Percentiles rank a stretch among this genome's conserved stretches.
Conservation (phyloP, 2,888 invertebrate genomes). For the Therioaphis trifolii region DNA sequence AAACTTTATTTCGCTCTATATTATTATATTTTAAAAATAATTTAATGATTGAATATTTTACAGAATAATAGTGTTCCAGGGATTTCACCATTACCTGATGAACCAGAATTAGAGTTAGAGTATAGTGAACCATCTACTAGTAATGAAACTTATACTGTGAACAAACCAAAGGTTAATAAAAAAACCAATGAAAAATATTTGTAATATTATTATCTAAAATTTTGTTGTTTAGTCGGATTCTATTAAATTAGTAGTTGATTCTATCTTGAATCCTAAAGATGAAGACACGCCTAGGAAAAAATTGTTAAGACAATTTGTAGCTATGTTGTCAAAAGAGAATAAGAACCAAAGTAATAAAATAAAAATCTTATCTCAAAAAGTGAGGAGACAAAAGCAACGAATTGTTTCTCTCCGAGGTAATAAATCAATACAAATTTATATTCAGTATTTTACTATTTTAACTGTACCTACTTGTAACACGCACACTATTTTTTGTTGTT, state of each 20-base stretch:
- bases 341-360: neutral
- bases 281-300: constrained; percentile 14
- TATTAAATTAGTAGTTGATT: constrained; percentile 14
- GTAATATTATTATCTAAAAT: neutral
- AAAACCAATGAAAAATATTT: neutral
- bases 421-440: neutral
- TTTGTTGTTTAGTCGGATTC: too few species aligned
- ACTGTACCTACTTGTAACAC: neutral
- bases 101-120: neutral
- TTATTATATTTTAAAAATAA: too few species aligned
- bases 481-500: too few species aligned
- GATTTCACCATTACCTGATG: constrained; percentile 3
- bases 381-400: neutral
- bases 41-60: too few species aligned
- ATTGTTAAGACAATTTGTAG: neutral
- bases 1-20: too few species aligned
- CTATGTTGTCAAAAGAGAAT: neutral
- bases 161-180: neutral
- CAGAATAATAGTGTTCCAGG: neutral
- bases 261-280: neutral
- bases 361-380: neutral
- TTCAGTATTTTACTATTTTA: neutral
- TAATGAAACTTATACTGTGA: constrained; percentile 8
- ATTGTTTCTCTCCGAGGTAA: constrained; percentile 13
- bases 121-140: constrained; percentile 30